phyloP scores from a whole-genome alignment of 2,113 vertebrate species.

The Cheilinus undulatus region DNA sequence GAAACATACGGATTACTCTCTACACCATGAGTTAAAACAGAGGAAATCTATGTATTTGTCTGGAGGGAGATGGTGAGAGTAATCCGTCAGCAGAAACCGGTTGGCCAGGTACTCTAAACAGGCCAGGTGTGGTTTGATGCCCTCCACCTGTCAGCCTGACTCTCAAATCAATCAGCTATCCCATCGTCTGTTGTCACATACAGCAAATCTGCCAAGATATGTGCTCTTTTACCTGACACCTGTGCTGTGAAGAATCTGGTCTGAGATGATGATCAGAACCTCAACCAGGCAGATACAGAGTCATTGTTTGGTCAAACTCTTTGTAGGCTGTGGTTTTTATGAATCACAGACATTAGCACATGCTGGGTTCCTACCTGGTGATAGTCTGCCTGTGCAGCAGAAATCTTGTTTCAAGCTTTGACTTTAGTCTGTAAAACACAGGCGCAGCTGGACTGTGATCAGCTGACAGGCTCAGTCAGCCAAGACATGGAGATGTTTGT shows the following conservation, averaged over 20 bases:
- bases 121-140: constrained; percentile 56
- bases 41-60: constrained; percentile 9
- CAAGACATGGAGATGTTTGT: constrained; percentile 4
- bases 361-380: not conserved
- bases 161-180: constrained; percentile 22
- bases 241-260: constrained; percentile 24
- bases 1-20: constrained; percentile 10
- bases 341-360: not conserved
- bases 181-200: constrained; percentile 23
- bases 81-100: constrained; percentile 62
- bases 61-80: constrained; percentile 33
- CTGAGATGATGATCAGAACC: not conserved
- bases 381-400: not conserved
- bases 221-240: constrained; percentile 22
- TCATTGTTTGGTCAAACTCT: not conserved
- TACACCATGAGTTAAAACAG: not conserved
- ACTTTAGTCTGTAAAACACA: constrained; percentile 15
- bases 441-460: constrained; percentile 13
- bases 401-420: not conserved
- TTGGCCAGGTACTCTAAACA: constrained; percentile 34
- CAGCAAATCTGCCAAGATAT: constrained; percentile 20
- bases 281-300: not conserved
- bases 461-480: not conserved
- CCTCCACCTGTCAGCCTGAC: constrained; percentile 40
- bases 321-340: constrained; percentile 8